Conservation (phyloP, 2,113 vertebrate genomes). For the Phyllopteryx taeniolatus region DNA sequence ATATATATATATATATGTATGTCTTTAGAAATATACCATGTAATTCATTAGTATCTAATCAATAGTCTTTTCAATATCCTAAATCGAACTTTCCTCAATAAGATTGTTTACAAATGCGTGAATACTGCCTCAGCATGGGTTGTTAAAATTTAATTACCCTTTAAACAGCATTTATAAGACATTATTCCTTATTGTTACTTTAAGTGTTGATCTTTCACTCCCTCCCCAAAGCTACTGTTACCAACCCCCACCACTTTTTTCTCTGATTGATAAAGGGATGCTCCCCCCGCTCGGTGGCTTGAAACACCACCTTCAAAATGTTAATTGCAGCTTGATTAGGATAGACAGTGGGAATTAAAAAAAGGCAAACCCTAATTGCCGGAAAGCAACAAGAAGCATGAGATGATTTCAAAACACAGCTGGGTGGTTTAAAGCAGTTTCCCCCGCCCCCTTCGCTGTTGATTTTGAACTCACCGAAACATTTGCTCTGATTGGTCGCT, state of each 20-base stretch:
- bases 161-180: not conserved
- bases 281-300: conserved; percentile 42
- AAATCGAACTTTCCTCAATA: not conserved
- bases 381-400: conserved; percentile 33
- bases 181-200: not conserved
- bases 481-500: conserved; percentile 99
- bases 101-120: not conserved
- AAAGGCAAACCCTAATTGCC: conserved; percentile 52
- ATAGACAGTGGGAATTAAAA: conserved; percentile 51
- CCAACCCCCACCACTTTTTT: conserved; percentile 10
- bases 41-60: too few relatives aligned
- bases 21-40: too few relatives aligned
- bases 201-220: not conserved
- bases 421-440: not conserved
- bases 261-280: conserved; percentile 32
- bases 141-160: not conserved
- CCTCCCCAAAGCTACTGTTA: not conserved
- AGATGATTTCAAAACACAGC: conserved; percentile 44
- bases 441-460: not conserved
- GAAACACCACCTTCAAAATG: conserved; percentile 58
- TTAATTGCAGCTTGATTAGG: conserved; percentile 67
- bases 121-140: not conserved
- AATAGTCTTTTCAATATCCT: not conserved
- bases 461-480: conserved; percentile 86
- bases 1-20: too few relatives aligned